phyloP scores from a whole-genome alignment of 2,797 vertebrate species.

The Melanotaenia nigrans region DNA sequence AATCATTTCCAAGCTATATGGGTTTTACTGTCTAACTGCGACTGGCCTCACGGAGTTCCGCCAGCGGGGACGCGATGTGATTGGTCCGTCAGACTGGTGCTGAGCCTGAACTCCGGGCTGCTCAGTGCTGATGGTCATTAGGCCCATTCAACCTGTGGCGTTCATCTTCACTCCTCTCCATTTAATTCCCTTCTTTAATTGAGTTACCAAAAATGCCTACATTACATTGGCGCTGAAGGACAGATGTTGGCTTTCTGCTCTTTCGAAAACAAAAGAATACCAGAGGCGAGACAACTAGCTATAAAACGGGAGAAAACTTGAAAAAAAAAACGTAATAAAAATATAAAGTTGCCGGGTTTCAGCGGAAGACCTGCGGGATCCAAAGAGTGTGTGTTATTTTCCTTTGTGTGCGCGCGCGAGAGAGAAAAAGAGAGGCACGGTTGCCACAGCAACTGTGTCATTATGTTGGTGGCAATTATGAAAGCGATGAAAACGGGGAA shows the following conservation, averaged over 20 bases:
- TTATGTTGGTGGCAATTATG: conserved; percentile 87
- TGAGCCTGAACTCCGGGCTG: conserved; percentile 55
- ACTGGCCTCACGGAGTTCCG: conserved; percentile 78
- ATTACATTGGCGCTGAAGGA: background rate
- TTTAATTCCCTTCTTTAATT: conserved; percentile 24
- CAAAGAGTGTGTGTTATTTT: conserved; percentile 20
- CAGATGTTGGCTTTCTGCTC: background rate
- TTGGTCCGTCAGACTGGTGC: conserved; percentile 69
- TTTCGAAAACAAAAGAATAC: conserved; percentile 7
- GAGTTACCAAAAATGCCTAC: background rate
- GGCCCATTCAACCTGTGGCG: conserved; percentile 69
- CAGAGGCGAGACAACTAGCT: background rate
- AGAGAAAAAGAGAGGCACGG: conserved; percentile 61
- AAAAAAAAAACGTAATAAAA: background rate
- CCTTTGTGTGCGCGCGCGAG: conserved; percentile 26
- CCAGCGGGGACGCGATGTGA: conserved; percentile 65
- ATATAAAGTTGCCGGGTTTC: conserved; percentile 28
- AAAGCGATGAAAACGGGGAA: conserved; percentile 80
- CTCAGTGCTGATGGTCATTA: conserved; percentile 47
- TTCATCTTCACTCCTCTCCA: conserved; percentile 30
- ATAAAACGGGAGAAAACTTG: background rate
- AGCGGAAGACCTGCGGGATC: conserved; percentile 56
- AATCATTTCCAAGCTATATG: conserved; percentile 44
- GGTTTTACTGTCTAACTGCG: conserved; percentile 68
- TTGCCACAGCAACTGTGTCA: conserved; percentile 89